Evolutionary conservation across 2,888 invertebrate genomes (phyloP), one percentile per base, ranked within the genome.

Genomic region (Flexamia atlantica): DNA sequence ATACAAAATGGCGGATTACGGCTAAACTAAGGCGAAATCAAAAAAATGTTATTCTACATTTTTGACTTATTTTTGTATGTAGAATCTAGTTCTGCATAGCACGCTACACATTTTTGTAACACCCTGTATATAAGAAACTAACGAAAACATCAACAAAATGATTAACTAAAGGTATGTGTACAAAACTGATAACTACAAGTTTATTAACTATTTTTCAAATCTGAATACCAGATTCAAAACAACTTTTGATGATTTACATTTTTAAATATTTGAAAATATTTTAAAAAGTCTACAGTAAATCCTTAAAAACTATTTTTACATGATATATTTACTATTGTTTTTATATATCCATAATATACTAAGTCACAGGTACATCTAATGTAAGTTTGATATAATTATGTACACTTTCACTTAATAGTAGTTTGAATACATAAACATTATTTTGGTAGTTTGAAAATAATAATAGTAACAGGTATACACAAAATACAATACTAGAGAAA

Each of bases 401-500:
- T 46, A 46, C 46, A 46, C 46, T 46, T 17, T 4, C 36, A 9
- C 17, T 46, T 12, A 46, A n/a, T n/a, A 46, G 46, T 46, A n/a
- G n/a, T 17, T 46, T 9, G n/a, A 46, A 17, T 12, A 17, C 46
- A 12, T 3, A 46, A 20, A 53, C 20, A 53, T 46, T 46, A 46
- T 46, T 46, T 2, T 53, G 2, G 14, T 53, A 23, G 20, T 23
- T 3, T 12, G 53, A 5, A 53, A 14, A 53, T 53, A 23, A 9
- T 20, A 53, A 23, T 1, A 14, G 5, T 23, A 14, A 53, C 23
- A 53, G 53, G 10, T 53, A 30, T 64, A 64, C 64, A 64, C 64
- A 64, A 64, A n/a, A 64, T 64, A 64, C 64, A 64, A 64, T 30
- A 64, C 64, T 30, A 64, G 20, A 23, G 28, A 3, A 64, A 64